Evolutionary conservation across 2,888 invertebrate species (phyloP).

Genomic region (Eretmocerus hayati): DNA sequence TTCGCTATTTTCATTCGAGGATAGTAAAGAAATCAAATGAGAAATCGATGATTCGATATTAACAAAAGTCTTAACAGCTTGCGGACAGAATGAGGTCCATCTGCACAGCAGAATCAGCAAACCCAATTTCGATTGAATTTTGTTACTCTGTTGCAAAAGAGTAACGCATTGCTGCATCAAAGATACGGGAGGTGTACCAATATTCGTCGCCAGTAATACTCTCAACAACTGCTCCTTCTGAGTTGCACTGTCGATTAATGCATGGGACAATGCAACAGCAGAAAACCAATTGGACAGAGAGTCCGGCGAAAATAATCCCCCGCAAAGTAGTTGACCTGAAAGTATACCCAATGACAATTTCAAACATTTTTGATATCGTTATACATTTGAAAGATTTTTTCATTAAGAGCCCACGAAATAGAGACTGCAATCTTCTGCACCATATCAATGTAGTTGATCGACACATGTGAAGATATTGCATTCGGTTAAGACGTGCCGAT

Average conservation of each 20-base stretch:
- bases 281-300: constrained; percentile 93
- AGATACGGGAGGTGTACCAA: constrained; percentile 79
- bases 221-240: constrained; percentile 87
- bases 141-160: constrained; percentile 74
- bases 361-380: too few species aligned
- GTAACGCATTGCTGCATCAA: constrained; percentile 83
- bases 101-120: constrained; percentile 82
- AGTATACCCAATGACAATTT: too few species aligned
- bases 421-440: too few species aligned
- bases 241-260: constrained; percentile 74
- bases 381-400: too few species aligned
- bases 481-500: too few species aligned
- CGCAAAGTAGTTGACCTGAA: constrained; percentile 83
- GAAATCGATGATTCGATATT: constrained; percentile 73
- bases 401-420: too few species aligned
- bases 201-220: constrained; percentile 81
- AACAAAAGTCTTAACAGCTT: constrained; percentile 78
- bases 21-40: constrained; percentile 63
- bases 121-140: constrained; percentile 78
- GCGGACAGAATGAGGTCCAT: constrained; percentile 80
- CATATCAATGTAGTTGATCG: too few species aligned
- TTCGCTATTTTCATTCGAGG: constrained; percentile 70
- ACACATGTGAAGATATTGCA: too few species aligned
- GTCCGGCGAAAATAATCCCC: constrained; percentile 84
- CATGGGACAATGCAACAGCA: constrained; percentile 83